These are phyloP conservation scores for Andrena fulva DNA, from an alignment of 2,888 invertebrate genomes.

Conservation along the genomic window DNA sequence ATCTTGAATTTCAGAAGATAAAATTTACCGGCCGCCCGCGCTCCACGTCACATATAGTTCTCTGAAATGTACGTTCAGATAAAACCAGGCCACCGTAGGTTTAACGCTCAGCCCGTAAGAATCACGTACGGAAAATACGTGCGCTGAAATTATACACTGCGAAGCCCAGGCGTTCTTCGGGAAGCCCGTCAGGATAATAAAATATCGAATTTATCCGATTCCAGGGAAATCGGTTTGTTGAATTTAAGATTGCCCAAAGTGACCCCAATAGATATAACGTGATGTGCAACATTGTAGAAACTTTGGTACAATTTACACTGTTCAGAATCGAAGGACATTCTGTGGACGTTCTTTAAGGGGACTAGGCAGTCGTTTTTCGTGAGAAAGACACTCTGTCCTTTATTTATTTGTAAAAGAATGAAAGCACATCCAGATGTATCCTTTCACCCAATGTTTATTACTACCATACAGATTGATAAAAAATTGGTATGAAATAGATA, in stretches of 20 bases:
- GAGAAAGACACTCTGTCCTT: too few relatives aligned
- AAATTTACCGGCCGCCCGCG: conserved; percentile 15
- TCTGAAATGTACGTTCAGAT: conserved; percentile 33
- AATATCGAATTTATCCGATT: conserved; percentile 43
- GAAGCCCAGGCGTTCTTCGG: conserved; percentile 25
- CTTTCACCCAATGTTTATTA: too few relatives aligned
- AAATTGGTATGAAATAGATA: too few relatives aligned
- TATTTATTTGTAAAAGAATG: too few relatives aligned
- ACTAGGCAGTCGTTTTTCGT: too few relatives aligned
- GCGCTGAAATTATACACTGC: conserved; percentile 55
- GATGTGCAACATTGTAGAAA: background rate
- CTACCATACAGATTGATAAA: too few relatives aligned
- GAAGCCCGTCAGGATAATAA: conserved; percentile 39
- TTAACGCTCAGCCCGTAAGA: conserved; percentile 51
- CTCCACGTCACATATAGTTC: conserved; percentile 47
- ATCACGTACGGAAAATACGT: conserved; percentile 61
- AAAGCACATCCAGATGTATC: too few relatives aligned
- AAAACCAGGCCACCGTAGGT: conserved; percentile 50
- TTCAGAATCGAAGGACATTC: background rate
- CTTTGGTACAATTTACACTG: background rate
- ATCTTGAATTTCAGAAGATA: conserved; percentile 45
- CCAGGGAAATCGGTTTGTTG: conserved; percentile 33
- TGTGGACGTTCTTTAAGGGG: too few relatives aligned
- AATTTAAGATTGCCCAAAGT: conserved; percentile 35
- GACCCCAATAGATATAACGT: background rate